A percentile compares a stretch with the other conserved stretches of the same genome.
phyloP scores from a whole-genome alignment of 1,140 invertebrate species.

The Anastrepha obliqua region DNA sequence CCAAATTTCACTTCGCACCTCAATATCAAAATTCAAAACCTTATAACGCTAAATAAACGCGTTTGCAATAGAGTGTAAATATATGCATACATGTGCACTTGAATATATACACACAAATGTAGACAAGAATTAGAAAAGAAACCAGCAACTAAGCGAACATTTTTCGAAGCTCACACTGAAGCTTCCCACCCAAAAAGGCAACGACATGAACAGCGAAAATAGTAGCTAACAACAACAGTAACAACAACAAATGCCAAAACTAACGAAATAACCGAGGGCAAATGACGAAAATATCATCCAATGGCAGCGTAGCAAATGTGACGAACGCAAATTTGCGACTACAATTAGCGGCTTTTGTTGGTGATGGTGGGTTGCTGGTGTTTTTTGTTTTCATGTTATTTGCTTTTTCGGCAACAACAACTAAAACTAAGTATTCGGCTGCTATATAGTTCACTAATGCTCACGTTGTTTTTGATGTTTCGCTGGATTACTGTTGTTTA shows the following conservation, averaged over 20 bases:
- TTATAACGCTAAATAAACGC: too few species aligned
- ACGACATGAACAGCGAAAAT: not conserved
- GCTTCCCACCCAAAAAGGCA: not conserved
- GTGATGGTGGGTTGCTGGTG: not conserved
- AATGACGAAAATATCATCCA: conserved; percentile 27
- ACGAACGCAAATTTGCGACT: conserved; percentile 3
- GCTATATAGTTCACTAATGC: not conserved
- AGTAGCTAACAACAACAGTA: not conserved
- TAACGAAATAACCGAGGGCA: conserved; percentile 8
- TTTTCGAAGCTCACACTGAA: not conserved
- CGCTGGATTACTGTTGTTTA: not conserved
- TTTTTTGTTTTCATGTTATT: not conserved
- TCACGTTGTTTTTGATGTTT: not conserved
- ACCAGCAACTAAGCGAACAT: not conserved
- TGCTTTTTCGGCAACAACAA: not conserved
- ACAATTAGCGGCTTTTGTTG: not conserved
- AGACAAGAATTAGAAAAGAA: not conserved
- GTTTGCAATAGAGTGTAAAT: too few species aligned
- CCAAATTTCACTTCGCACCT: too few species aligned
- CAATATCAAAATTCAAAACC: too few species aligned
- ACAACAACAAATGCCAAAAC: not conserved
- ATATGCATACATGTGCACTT: too few species aligned
- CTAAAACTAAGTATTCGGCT: not conserved
- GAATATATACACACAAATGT: too few species aligned
- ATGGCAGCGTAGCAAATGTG: not conserved